Base-by-base conservation (phyloP, 2,888 invertebrate genomes). In the Nemoura dubitans region DNA sequence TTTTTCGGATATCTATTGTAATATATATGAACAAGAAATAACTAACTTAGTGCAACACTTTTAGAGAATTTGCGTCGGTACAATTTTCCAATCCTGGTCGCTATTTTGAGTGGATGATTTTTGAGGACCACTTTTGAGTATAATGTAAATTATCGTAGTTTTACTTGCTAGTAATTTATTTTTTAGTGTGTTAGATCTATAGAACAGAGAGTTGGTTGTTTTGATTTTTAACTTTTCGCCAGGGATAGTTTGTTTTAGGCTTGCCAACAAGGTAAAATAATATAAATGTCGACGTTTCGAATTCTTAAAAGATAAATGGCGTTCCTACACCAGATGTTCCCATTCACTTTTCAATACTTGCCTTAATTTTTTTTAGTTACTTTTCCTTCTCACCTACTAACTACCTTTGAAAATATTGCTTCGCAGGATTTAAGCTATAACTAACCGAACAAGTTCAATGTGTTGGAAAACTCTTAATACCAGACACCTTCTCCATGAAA, bases 91-190 rank as follows among this genome's bases (percentile, higher is more conserved):
- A 59, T 59, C 59, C 59, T 59, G 59, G 59, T 59, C 59, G 59
- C 59, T 59, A 59, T 59, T 59, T 59, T 59, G 59, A 59, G 59
- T 59, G 59, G 59, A 59, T 59, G 59, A 59, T 59, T 59, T 59
- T 59, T 59, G 59, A 16, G 59, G 59, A 59, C 59, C 59, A 59
- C 59, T 59, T 59, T 59, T 36, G 36, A 36, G 59, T 6, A 10
- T 59, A 59, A 16, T 21, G 59, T 59, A 59, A 59, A 21, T 59
- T 59, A 21, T 59, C 59, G 59, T 59, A 59, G 59, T 59, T 16
- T 36, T 16, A 21, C 59, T 10, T 7, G 10, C 59, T 7, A 16
- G 59, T 59, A 59, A n/a, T 21, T 59, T 59, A 59, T 59, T 59
- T 1, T 21, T 59, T 59, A 59, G 59, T 59, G 59, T 59, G 59